These are phyloP conservation scores for Megalops cyprinoides DNA, from an alignment of 2,797 vertebrate species.

Conservation along the genomic window DNA sequence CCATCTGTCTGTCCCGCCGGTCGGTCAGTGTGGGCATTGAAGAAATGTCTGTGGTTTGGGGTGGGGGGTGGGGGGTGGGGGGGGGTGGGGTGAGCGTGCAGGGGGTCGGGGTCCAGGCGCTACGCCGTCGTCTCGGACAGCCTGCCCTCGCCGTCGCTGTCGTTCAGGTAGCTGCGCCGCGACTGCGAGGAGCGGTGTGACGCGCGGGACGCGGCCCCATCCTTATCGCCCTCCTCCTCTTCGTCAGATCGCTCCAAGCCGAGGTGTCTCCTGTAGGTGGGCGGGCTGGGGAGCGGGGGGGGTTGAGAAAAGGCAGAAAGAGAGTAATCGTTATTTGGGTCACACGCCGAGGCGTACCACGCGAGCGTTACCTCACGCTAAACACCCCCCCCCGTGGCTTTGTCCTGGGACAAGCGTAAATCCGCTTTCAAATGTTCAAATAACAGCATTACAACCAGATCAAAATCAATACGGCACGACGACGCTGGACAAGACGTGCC, in stretches of 20 bases:
- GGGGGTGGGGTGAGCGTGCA: slow-evolving; percentile 19
- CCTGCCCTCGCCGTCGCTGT: slow-evolving; percentile 76
- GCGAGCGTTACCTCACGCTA: too few relatives aligned
- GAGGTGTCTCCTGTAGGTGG: slow-evolving; percentile 76
- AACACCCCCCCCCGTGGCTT: not conserved
- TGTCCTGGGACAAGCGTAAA: not conserved
- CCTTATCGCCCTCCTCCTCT: slow-evolving; percentile 83
- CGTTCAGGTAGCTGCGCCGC: slow-evolving; percentile 73
- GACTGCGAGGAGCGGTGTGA: slow-evolving; percentile 67
- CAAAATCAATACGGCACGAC: slow-evolving; percentile 18
- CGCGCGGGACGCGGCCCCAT: slow-evolving; percentile 61
- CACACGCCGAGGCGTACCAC: too few relatives aligned
- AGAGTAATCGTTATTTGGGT: too few relatives aligned
- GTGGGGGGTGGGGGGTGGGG: not conserved
- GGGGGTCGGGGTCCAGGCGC: slow-evolving; percentile 22
- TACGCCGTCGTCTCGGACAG: slow-evolving; percentile 73
- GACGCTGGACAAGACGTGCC: slow-evolving; percentile 8
- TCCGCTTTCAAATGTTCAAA: slow-evolving; percentile 2
- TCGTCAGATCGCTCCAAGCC: slow-evolving; percentile 83
- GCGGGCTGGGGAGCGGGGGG: slow-evolving; percentile 76
- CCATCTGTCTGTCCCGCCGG: not conserved
- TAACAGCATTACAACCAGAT: not conserved
- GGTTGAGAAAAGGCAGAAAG: too few relatives aligned
- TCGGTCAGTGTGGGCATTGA: not conserved
- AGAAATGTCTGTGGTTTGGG: slow-evolving; percentile 30